Evolutionary conservation across 2,797 vertebrate genomes (phyloP), one percentile per base, ranked within the genome.

Genomic region (Microcaecilia unicolor): DNA sequence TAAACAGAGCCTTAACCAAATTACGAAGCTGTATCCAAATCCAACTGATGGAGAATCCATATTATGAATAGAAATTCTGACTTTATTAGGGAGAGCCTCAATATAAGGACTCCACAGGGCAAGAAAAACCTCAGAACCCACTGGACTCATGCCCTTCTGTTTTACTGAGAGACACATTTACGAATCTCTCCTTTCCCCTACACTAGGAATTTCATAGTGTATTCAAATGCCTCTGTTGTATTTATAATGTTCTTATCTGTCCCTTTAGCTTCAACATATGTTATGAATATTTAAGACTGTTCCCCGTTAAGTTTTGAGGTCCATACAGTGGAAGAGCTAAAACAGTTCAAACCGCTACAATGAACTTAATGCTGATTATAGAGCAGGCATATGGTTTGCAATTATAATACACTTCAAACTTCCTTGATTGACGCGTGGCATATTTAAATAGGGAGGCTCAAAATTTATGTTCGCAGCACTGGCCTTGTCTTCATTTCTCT

Each of bases 391-490:
- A 17, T 43, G 35, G 49, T 54, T 72, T 68, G 32, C 64, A 71
- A 71, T 71, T 61, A 59, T 31, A 44, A 54, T 13, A 13, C 16
- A 15, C 48, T 57, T 62, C 42, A 44, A 49, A 67, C 49, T 59
- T 69, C 44, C 42, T 31, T 59, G 61, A 47, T 38, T 46, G 66
- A 50, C 41, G 44, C 4, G 4, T 31, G 28, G 42, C 6, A 1
- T 59, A 59, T 62, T 74, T 68, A 67, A 70, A 56, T 37, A 55
- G 44, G 31, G 50, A 45, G 48, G 58, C 63, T 70, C 20, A 66
- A 50, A 67, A 61, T 34, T 49, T 31, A 36, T 2, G 4, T 61
- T 55, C 30, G 7, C 34, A 37, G 42, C 8, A 16, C 19, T 2
- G 5, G 49, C 51, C 58, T 43, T 40, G 37, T 48, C 59, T 68